A percentile compares a stretch with the other conserved stretches of the same genome.
These are phyloP conservation scores for Drosophila mojavensis DNA, from an alignment of 1,140 invertebrate species.

Conservation along the genomic window DNA sequence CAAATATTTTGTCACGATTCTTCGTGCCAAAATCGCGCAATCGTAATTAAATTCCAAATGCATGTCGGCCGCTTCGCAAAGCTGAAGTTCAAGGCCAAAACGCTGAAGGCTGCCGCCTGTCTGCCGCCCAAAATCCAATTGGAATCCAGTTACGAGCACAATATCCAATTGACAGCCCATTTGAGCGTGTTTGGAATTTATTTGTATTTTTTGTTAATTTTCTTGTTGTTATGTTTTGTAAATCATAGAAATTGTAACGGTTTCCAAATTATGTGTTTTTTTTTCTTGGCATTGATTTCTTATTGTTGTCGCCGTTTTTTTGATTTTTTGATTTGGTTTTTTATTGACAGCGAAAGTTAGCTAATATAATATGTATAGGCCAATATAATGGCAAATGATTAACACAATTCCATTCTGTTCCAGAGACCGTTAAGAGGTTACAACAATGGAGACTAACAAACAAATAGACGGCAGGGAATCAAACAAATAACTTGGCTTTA, in stretches of 20 bases:
- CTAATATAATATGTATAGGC: constrained; percentile 19
- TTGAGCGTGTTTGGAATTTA: constrained; percentile 35
- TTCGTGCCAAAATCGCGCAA: constrained; percentile 58
- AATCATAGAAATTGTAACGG: constrained; percentile 49
- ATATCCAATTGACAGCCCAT: constrained; percentile 40
- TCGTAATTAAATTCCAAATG: constrained; percentile 53
- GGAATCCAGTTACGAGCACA: constrained; percentile 23
- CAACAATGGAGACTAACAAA: constrained; percentile 8
- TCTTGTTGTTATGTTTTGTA: constrained; percentile 20
- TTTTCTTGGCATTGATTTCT: constrained; percentile 30
- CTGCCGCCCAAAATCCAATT: constrained; percentile 29
- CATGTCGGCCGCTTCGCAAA: constrained; percentile 17
- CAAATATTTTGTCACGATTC: constrained; percentile 74
- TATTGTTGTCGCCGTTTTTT: constrained; percentile 13
- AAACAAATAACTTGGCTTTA: constrained; percentile 14
- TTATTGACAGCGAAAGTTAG: constrained; percentile 38
- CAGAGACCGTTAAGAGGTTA: constrained; percentile 5
- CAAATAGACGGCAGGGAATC: not conserved
- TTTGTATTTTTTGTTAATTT: not conserved
- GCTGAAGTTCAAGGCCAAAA: constrained; percentile 67
- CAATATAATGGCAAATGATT: constrained; percentile 32
- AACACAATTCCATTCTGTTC: constrained; percentile 31
- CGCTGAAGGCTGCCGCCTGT: constrained; percentile 32
- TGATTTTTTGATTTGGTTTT: not conserved
- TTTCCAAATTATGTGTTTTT: constrained; percentile 30